Conservation (phyloP, 2,888 invertebrate genomes). For the Anoplius nigerrimus region DNA sequence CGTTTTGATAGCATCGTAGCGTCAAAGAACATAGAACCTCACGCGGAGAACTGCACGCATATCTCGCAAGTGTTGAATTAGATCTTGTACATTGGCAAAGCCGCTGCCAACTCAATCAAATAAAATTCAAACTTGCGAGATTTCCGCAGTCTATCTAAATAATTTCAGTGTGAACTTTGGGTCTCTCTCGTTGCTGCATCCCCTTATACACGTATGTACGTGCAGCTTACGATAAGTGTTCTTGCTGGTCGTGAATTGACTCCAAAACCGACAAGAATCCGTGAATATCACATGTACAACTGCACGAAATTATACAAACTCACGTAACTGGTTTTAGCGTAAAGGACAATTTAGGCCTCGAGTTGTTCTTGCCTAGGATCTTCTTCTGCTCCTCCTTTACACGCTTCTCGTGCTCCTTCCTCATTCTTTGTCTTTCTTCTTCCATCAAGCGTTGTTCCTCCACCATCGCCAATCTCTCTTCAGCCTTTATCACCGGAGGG, state of each 20-base stretch:
- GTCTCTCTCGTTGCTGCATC: slow-evolving; percentile 22
- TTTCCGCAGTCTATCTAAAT: slow-evolving; percentile 41
- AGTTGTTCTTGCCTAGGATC: slow-evolving; percentile 97
- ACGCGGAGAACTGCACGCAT: slow-evolving; percentile 35
- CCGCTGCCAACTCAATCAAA: slow-evolving; percentile 35
- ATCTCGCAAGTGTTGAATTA: slow-evolving; percentile 35
- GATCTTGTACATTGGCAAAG: slow-evolving; percentile 41
- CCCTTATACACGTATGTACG: slow-evolving; percentile 27
- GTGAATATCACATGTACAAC: slow-evolving; percentile 67
- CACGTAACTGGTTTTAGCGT: slow-evolving; percentile 87
- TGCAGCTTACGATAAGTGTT: slow-evolving; percentile 36
- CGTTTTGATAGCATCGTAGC: slow-evolving; percentile 36
- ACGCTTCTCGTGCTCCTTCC: slow-evolving; percentile 94
- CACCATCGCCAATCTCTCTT: slow-evolving; percentile 96
- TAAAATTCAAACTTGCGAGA: slow-evolving; percentile 38
- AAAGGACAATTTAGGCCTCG: slow-evolving; percentile 96
- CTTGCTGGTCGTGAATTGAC: slow-evolving; percentile 41
- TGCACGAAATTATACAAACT: slow-evolving; percentile 72
- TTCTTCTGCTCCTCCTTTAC: slow-evolving; percentile 97
- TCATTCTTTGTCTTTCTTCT: slow-evolving; percentile 93
- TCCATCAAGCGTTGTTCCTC: slow-evolving; percentile 98
- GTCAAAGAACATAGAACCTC: slow-evolving; percentile 37
- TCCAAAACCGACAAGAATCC: slow-evolving; percentile 57
- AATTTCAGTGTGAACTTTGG: slow-evolving; percentile 48
- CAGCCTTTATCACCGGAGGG: slow-evolving; percentile 82